These are phyloP conservation scores for Mirza zaza DNA, from an alignment of 2,113 vertebrate genomes.

Conservation along the genomic window DNA sequence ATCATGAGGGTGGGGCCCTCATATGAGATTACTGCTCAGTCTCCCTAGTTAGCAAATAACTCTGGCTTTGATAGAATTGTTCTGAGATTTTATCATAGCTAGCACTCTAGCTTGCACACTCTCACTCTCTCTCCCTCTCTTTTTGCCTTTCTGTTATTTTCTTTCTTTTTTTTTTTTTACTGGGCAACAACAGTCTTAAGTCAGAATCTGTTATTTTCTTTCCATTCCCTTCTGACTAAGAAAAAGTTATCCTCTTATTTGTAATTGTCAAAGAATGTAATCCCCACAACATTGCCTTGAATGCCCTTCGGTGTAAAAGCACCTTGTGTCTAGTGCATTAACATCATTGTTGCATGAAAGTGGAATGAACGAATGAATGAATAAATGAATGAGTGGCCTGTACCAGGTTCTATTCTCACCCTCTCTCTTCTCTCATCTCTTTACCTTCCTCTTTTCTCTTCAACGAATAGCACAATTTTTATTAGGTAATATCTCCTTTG, in stretches of 20 bases:
- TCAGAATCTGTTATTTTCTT: not conserved
- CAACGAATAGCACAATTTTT: not conserved
- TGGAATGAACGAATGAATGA: not conserved
- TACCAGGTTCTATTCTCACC: not conserved
- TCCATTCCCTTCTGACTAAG: not conserved
- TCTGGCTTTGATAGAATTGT: not conserved
- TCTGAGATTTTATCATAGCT: not conserved
- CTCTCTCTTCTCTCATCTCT: not conserved
- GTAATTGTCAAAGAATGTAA: not conserved
- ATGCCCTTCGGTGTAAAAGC: not conserved
- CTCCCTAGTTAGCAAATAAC: not conserved
- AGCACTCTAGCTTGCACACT: not conserved
- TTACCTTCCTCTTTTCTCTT: not conserved
- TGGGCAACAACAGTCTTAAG: no score
- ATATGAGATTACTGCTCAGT: not conserved
- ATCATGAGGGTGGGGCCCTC: not conserved
- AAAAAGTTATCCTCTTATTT: not conserved
- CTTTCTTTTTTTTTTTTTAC: not conserved
- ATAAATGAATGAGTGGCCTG: not conserved
- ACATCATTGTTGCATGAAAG: no score
- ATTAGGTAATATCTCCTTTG: not conserved
- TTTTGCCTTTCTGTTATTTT: not conserved
- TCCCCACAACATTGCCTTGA: not conserved
- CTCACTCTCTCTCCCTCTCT: not conserved
- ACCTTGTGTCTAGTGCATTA: no score